Conservation (phyloP, 2,888 invertebrate species). For the Acrobasis repandana region DNA sequence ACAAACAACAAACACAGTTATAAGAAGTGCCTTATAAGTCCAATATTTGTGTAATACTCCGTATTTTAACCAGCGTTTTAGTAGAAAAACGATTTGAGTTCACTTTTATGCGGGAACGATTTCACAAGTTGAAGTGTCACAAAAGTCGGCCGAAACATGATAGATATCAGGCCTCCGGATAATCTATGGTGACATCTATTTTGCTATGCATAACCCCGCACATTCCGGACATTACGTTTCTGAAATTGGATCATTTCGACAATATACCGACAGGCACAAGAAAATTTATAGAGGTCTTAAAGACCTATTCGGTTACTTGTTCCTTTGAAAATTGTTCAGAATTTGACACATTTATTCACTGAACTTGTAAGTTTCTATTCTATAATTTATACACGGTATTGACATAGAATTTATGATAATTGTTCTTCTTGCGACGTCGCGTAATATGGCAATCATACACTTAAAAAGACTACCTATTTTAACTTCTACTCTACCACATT, state of each 20-base stretch:
- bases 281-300: slow-evolving; percentile 5
- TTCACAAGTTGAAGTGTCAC: slow-evolving; percentile 4
- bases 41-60: too few relatives aligned
- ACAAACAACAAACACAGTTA: too few relatives aligned
- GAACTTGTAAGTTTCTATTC: too few relatives aligned
- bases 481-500: too few relatives aligned
- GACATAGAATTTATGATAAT: too few relatives aligned
- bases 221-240: slow-evolving; percentile 13
- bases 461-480: too few relatives aligned
- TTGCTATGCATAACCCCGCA: slow-evolving; percentile 23
- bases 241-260: slow-evolving; percentile 17
- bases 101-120: not conserved
- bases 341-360: too few relatives aligned
- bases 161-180: slow-evolving; percentile 18
- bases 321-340: not conserved
- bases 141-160: slow-evolving; percentile 15
- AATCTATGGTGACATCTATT: slow-evolving; percentile 15
- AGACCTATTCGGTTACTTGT: not conserved
- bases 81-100: not conserved
- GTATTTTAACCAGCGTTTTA: not conserved
- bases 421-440: too few relatives aligned
- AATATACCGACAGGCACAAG: not conserved
- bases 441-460: too few relatives aligned
- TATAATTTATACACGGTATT: too few relatives aligned
- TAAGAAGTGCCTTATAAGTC: too few relatives aligned